Percentiles rank a stretch among this genome's conserved stretches.
phyloP scores from a whole-genome alignment of 2,888 invertebrate species.

The Ophion ventricosus region DNA sequence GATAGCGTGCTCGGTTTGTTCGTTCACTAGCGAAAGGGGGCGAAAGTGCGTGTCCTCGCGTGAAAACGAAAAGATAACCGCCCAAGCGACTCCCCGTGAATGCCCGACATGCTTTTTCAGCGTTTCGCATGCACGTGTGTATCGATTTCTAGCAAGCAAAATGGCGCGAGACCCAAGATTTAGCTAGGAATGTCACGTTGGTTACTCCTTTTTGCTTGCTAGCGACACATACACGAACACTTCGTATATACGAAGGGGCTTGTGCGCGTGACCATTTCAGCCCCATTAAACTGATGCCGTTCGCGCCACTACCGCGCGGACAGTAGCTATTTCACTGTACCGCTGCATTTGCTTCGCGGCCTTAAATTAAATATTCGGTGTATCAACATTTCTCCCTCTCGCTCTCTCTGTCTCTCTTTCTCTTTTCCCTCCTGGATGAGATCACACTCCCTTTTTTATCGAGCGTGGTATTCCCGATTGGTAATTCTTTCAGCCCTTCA shows the following conservation, averaged over 20 bases:
- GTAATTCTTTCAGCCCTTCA: too few species aligned
- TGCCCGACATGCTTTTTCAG: slow-evolving; percentile 45
- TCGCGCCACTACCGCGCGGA: slow-evolving; percentile 50
- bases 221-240: background rate
- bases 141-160: slow-evolving; percentile 11
- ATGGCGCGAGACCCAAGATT: background rate
- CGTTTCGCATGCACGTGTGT: slow-evolving; percentile 7
- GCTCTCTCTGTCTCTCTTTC: background rate
- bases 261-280: slow-evolving; percentile 65
- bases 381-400: slow-evolving; percentile 52
- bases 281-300: slow-evolving; percentile 66
- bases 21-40: slow-evolving; percentile 41
- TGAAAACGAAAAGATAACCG: slow-evolving; percentile 68
- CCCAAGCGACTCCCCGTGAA: slow-evolving; percentile 28
- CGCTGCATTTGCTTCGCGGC: slow-evolving; percentile 52
- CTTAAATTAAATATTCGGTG: slow-evolving; percentile 65
- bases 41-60: slow-evolving; percentile 67
- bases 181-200: background rate
- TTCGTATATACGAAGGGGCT: slow-evolving; percentile 21
- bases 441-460: slow-evolving; percentile 49
- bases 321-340: slow-evolving; percentile 33
- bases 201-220: slow-evolving; percentile 27
- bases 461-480: slow-evolving; percentile 9
- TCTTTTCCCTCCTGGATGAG: slow-evolving; percentile 37
- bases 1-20: slow-evolving; percentile 60